Conservation (phyloP, 2,797 vertebrate genomes). For the Rhinoraja longicauda region DNA sequence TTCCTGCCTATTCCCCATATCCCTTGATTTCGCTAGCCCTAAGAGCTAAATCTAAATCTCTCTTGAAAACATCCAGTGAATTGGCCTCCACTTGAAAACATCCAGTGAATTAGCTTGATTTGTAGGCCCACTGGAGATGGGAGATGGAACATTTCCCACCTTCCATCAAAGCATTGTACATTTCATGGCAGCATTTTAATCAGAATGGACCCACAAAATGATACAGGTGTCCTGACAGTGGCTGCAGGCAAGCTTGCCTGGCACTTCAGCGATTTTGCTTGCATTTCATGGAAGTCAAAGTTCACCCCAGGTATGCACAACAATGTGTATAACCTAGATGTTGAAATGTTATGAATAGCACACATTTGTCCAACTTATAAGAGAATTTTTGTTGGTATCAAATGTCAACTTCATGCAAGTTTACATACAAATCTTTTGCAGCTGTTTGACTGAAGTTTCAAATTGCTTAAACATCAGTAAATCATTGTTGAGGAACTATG, state of each 20-base stretch:
- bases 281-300: background rate
- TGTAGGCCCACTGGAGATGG: background rate
- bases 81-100: too few relatives aligned
- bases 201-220: background rate
- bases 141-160: background rate
- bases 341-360: background rate
- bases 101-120: background rate
- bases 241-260: background rate
- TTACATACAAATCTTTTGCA: background rate
- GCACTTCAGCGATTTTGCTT: background rate
- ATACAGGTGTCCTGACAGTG: background rate
- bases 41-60: too few relatives aligned
- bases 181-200: background rate
- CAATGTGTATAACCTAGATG: background rate
- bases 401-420: background rate
- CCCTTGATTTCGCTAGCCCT: too few relatives aligned
- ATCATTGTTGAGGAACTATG: background rate
- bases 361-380: background rate
- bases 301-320: background rate
- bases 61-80: too few relatives aligned
- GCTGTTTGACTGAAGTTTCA: background rate
- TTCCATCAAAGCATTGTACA: background rate
- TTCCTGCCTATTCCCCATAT: too few relatives aligned
- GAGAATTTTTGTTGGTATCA: background rate
- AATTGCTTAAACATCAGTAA: background rate